Evolutionary conservation across 64 coral and sea anemone genomes (phyloP), one percentile per base, ranked within the genome.

Genomic region (Stichodactyla mertensii): DNA sequence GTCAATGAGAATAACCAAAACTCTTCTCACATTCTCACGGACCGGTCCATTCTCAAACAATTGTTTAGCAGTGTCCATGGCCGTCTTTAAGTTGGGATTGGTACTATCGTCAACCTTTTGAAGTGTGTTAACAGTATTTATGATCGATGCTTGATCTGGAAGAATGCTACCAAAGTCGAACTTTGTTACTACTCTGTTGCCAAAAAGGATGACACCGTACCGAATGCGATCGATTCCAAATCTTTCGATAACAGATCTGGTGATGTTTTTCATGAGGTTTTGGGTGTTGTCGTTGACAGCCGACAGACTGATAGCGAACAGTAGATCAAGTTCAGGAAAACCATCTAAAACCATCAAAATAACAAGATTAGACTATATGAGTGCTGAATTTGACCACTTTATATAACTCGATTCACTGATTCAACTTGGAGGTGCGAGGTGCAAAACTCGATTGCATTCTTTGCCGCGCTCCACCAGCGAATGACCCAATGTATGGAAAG

Each of bases 1-100:
- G 78, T 91, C 90, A 16, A 91, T 54, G 19, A 91, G 78, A 16
- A 91, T 78, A 52, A 91, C 85, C 11, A 91, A 52, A 14, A 91
- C 90, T 53, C 62, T 92, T 27, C 79, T 87, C 14, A 77, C 59
- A 6, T 87, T 54, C 52, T 52, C 20, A 16, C 90, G 61, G 22
- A 59, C 54, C 10, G 51, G 56, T 16, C 66, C 7, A 16, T 16
- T 71, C 71, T 26, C 27, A 51, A 92, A 92, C 59, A 92, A 23
- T n/a, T 16, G 10, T 55, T 82, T 20, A 4, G 90, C 90, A 69
- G 51, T n/a, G 0, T 71, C 45, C 53, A 92, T 57, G 16, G 78
- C 90, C 13, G 12, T 13, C 10, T 69, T 61, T 31, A 87, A 67
- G 78, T 87, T 71, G 5, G 24, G 45, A 10, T 61, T 55, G 82